Base-by-base conservation (phyloP, 2,797 vertebrate species). In the Pogonophryne albipinna region DNA sequence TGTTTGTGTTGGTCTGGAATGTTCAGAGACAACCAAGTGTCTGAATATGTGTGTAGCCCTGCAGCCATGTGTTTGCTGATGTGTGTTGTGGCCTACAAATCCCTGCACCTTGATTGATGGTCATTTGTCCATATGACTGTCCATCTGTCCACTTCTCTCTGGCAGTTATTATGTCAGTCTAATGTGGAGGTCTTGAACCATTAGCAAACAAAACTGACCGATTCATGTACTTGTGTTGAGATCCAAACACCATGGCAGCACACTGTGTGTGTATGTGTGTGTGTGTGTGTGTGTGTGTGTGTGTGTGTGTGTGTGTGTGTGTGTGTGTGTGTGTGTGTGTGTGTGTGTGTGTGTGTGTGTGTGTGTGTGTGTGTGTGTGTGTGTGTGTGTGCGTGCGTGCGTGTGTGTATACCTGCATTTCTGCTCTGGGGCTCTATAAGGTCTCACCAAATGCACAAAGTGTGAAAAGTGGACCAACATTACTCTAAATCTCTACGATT, bases 101-200 rank as follows among this genome's bases (percentile, higher is more conserved):
- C 53, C 49, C 52, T 76, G 69, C 47, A 57, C 67, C 68, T 87
- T 84, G 50, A 79, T 89, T 72, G 42, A 53, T 52, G 63, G 52
- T 71, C 71, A 83, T 72, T 80, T 66, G 61, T 75, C 73, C 72
- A 79, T 82, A 83, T 57, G 69, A 79, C 69, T 47, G 44, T 75
- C 49, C 76, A 84, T 79, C 73, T 86, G 84, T 17, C 79, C 73
- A 77, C 41, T 62, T 73, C 55, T 76, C 56, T 58, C 20, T 69
- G 60, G 57, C 68, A 57, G 42, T 75, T 61, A 66, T 50, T 58
- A 15, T 62, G 59, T 8, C 13, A 20, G 51, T 71, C 52, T 55
- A 58, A 78, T 79, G 53, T 31, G 57, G 17, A 63, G 49, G 60
- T 68, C 34, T 72, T 82, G 76, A 14, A 60, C 38, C 19, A 58